phyloP scores from a whole-genome alignment of 1,140 invertebrate species.

The Microplitis mediator region DNA sequence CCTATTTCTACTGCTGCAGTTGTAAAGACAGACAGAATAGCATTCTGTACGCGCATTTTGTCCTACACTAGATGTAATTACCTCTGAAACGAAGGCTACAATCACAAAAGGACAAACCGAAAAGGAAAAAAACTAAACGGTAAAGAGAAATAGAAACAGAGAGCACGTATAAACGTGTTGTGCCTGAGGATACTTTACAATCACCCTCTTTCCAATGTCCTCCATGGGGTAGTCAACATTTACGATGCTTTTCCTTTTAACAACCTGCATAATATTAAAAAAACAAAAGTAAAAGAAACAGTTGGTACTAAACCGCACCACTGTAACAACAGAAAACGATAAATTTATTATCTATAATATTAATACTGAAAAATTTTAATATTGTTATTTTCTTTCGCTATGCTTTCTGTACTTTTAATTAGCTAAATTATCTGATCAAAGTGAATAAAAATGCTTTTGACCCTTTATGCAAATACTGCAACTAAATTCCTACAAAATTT shows the following conservation, averaged over 20 bases:
- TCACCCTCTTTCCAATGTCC: conserved; percentile 34
- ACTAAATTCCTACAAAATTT: too few relatives aligned
- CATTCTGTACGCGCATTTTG: conserved; percentile 13
- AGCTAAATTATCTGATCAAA: too few relatives aligned
- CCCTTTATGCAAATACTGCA: too few relatives aligned
- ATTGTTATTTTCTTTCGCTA: too few relatives aligned
- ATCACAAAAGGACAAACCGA: conserved; percentile 40
- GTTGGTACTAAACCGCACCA: too few relatives aligned
- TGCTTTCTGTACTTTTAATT: too few relatives aligned
- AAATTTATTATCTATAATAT: too few relatives aligned
- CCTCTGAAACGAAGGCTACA: conserved; percentile 43
- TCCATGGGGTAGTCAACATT: conserved; percentile 43
- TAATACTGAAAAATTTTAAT: too few relatives aligned
- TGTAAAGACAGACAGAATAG: neutral
- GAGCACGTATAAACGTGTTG: conserved; percentile 29
- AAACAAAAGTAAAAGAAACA: too few relatives aligned
- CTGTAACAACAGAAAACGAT: too few relatives aligned
- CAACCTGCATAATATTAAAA: neutral
- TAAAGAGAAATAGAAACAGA: conserved; percentile 4
- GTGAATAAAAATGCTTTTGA: too few relatives aligned
- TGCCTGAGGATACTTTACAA: conserved; percentile 40
- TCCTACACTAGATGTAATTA: conserved; percentile 44
- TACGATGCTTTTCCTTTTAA: conserved; percentile 37
- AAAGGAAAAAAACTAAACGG: neutral
- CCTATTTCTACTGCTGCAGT: neutral